A percentile compares a stretch with the other conserved stretches of the same genome.
phyloP scores from a whole-genome alignment of 1,140 invertebrate genomes.

The Trichonephila clavipes region DNA sequence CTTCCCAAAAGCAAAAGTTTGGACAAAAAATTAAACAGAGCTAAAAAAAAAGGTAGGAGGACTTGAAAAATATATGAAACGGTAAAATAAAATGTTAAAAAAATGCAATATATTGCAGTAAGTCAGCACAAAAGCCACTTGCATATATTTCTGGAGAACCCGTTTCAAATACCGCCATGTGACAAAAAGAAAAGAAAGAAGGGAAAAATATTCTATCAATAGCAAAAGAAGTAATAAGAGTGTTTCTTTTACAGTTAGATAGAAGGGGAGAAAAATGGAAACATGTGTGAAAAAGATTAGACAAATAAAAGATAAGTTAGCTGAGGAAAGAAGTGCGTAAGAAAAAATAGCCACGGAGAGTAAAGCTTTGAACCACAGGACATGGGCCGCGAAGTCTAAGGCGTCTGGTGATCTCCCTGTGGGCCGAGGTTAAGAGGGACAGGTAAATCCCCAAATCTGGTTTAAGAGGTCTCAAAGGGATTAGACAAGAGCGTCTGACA shows the following conservation, averaged over 20 bases:
- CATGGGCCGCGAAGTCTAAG: slow-evolving; percentile 32
- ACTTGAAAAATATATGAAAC: neutral
- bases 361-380: slow-evolving; percentile 58
- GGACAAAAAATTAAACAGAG: neutral
- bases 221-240: neutral
- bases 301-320: slow-evolving; percentile 63
- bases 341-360: slow-evolving; percentile 43
- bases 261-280: slow-evolving; percentile 26
- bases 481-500: slow-evolving; percentile 56
- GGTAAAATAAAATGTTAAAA: neutral
- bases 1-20: neutral
- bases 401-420: slow-evolving; percentile 67
- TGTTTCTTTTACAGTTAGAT: slow-evolving; percentile 22
- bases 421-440: slow-evolving; percentile 69
- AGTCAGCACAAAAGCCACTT: neutral
- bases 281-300: slow-evolving; percentile 68
- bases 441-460: slow-evolving; percentile 76
- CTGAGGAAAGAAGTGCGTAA: slow-evolving; percentile 27
- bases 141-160: neutral
- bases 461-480: slow-evolving; percentile 76
- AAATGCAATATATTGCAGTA: neutral
- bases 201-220: neutral
- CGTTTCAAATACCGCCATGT: neutral
- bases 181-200: neutral
- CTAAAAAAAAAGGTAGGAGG: neutral